A percentile compares a stretch with the other conserved stretches of the same genome.
Evolutionary conservation across 35 echinoderm and acorn worm genomes (phyloP).

Genomic region (Heliocidaris erythrogramma): DNA sequence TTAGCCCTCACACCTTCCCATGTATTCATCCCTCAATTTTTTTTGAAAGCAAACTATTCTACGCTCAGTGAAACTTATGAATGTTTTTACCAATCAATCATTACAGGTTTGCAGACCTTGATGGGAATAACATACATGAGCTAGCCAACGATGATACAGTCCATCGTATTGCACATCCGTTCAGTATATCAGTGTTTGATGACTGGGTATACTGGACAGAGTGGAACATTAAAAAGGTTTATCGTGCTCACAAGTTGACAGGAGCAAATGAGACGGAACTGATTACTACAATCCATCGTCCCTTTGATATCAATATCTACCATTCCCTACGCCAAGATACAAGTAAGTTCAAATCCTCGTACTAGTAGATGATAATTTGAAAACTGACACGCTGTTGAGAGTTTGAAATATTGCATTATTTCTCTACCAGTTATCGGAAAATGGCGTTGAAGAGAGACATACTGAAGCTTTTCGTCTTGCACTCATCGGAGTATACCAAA

Average conservation of each 20-base stretch:
- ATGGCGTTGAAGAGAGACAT: no score
- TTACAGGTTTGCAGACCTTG: constrained; percentile 62
- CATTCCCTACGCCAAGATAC: constrained; percentile 58
- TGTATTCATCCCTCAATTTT: no score
- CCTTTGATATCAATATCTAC: constrained; percentile 50
- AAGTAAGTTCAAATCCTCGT: background rate
- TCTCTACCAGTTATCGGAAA: no score
- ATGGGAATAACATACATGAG: constrained; percentile 65
- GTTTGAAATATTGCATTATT: no score
- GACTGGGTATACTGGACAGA: constrained; percentile 83
- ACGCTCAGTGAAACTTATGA: background rate
- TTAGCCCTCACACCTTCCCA: no score
- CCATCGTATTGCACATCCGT: constrained; percentile 74
- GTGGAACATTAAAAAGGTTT: constrained; percentile 72
- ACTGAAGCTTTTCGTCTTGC: no score
- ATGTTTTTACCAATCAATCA: background rate
- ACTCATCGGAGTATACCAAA: no score
- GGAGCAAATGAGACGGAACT: constrained; percentile 37
- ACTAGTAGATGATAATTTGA: background rate
- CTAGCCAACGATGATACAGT: constrained; percentile 51
- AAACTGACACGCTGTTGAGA: no score
- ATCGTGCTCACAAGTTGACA: constrained; percentile 70
- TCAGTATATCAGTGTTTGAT: constrained; percentile 79
- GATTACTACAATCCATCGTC: constrained; percentile 50
- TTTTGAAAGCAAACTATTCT: background rate